These are phyloP conservation scores for Tringa solitaria DNA, from an alignment of 2,113 vertebrate species.

Conservation along the genomic window DNA sequence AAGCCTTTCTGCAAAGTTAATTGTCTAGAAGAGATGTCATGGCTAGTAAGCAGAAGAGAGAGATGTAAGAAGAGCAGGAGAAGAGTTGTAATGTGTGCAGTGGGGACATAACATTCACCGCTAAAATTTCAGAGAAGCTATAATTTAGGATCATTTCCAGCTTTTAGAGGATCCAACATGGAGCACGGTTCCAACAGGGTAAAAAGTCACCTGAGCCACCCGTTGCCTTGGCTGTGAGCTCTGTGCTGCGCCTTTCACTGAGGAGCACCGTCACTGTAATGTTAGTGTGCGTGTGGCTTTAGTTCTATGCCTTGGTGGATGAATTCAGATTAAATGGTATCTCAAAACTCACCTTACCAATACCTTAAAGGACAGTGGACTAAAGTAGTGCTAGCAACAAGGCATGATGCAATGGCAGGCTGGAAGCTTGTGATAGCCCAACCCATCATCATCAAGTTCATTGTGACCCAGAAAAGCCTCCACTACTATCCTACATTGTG, in stretches of 20 bases:
- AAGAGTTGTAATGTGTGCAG: neutral
- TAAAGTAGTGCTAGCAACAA: neutral
- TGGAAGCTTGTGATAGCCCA: neutral
- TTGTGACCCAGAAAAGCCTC: neutral
- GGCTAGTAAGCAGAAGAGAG: neutral
- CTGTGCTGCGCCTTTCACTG: neutral
- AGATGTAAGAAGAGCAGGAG: neutral
- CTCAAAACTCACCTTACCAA: accelerated
- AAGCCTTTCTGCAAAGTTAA: neutral
- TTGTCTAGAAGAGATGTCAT: neutral
- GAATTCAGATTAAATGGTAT: neutral
- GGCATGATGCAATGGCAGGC: neutral
- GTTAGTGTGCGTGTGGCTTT: neutral
- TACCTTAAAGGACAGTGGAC: neutral
- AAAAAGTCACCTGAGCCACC: neutral
- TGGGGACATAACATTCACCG: neutral
- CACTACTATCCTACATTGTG: neutral
- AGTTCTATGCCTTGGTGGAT: neutral
- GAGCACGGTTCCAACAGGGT: neutral
- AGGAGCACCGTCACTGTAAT: accelerated
- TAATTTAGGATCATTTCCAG: neutral
- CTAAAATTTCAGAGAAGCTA: neutral
- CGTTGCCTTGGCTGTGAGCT: neutral
- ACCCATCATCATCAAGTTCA: neutral
- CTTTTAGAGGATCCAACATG: neutral